Conservation (phyloP, 2,797 vertebrate species). For the Gobionotothen gibberifrons region DNA sequence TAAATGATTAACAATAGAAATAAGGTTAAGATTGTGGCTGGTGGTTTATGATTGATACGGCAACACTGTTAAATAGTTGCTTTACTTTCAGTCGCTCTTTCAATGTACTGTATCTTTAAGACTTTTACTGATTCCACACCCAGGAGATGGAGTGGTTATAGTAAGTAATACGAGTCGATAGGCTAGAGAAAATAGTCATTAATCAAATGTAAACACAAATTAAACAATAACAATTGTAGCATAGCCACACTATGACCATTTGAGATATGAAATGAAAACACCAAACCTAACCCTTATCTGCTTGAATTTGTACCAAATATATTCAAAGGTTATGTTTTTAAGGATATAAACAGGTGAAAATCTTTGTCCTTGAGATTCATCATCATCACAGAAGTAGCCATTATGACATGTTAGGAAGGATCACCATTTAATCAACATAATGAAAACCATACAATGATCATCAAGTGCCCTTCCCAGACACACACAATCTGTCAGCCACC, state of each 20-base stretch:
- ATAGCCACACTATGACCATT: background rate
- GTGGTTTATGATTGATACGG: background rate
- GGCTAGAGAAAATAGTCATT: too few relatives aligned
- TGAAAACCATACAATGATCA: constrained; percentile 16
- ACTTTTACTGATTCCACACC: too few relatives aligned
- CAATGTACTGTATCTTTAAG: too few relatives aligned
- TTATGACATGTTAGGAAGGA: background rate
- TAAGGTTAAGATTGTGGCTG: background rate
- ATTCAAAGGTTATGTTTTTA: background rate
- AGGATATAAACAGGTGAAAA: background rate
- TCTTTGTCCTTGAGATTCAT: background rate
- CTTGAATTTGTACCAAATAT: background rate
- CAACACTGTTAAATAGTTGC: background rate
- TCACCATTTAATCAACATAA: constrained; percentile 5
- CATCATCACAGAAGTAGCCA: background rate
- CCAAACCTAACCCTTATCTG: background rate
- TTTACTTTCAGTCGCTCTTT: background rate
- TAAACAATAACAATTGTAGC: too few relatives aligned
- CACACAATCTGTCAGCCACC: constrained; percentile 39
- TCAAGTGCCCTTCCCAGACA: constrained; percentile 16
- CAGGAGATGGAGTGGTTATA: too few relatives aligned
- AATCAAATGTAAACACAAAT: too few relatives aligned
- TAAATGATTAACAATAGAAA: constrained; percentile 23
- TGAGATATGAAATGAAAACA: background rate
- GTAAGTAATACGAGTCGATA: too few relatives aligned